Evolutionary conservation across 2,797 vertebrate genomes (phyloP).

Genomic region (Galaxias olidus): DNA sequence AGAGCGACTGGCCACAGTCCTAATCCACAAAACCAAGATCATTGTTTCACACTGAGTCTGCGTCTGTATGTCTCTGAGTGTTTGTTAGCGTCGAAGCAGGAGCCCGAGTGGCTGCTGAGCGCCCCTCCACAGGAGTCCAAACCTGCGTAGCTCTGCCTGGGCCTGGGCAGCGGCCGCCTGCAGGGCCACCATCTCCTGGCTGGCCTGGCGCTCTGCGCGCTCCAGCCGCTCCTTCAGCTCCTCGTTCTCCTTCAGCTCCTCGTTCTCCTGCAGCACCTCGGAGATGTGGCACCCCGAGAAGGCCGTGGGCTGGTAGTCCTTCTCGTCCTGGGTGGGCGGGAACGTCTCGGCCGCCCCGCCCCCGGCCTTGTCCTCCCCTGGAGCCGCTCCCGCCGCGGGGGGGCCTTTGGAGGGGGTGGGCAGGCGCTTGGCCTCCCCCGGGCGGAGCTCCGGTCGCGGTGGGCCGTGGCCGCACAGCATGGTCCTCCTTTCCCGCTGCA

Average conservation of each 20-base stretch:
- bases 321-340: slow-evolving; percentile 68
- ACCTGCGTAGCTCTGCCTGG: slow-evolving; percentile 80
- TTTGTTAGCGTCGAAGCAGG: too few species aligned
- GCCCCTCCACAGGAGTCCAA: neutral
- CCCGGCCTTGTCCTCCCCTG: neutral
- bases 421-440: slow-evolving; percentile 33
- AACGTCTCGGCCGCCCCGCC: slow-evolving; percentile 44
- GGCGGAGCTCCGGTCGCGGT: neutral
- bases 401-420: slow-evolving; percentile 30
- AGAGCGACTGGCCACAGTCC: too few species aligned
- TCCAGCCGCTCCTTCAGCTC: too few species aligned
- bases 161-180: slow-evolving; percentile 62
- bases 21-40: too few species aligned
- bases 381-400: neutral
- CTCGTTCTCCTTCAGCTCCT: slow-evolving; percentile 72
- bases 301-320: slow-evolving; percentile 75
- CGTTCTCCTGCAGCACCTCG: slow-evolving; percentile 86
- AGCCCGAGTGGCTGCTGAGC: too few species aligned
- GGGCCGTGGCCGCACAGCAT: slow-evolving; percentile 63
- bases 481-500: slow-evolving; percentile 84
- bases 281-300: slow-evolving; percentile 79
- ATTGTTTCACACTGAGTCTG: too few species aligned
- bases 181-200: slow-evolving; percentile 72
- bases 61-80: slow-evolving; percentile 1
- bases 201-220: slow-evolving; percentile 70